Percentiles rank a stretch among this genome's conserved stretches.
Conservation (phyloP, 2,113 vertebrate genomes). For the Coptodon bakossiorum region DNA sequence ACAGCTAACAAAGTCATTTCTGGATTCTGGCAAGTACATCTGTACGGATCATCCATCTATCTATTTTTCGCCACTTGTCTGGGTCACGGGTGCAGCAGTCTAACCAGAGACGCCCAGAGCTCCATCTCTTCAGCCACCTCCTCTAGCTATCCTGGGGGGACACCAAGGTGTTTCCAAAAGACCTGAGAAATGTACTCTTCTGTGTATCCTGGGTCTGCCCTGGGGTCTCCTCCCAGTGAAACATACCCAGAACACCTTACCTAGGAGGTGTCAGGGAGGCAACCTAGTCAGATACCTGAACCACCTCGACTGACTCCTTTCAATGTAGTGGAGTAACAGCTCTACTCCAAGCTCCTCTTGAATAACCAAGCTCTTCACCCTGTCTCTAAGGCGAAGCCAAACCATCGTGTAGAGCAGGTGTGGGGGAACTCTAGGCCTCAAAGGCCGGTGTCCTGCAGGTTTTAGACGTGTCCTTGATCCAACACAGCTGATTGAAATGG, state of each 20-base stretch:
- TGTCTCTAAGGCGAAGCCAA: not conserved
- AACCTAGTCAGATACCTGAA: accelerated
- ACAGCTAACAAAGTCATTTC: no score
- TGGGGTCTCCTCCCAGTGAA: not conserved
- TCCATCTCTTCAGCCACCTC: not conserved
- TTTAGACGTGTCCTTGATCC: accelerated
- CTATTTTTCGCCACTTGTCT: no score
- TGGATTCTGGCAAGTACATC: no score
- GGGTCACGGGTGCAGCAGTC: no score
- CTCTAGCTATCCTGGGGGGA: accelerated
- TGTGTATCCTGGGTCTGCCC: not conserved
- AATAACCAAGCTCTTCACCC: not conserved
- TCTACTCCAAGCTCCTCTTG: not conserved
- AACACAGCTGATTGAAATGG: not conserved
- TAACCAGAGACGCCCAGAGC: not conserved
- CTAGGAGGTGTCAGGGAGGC: not conserved
- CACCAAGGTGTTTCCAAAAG: not conserved
- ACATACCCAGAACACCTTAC: not conserved
- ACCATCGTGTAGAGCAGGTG: not conserved
- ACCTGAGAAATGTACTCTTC: not conserved
- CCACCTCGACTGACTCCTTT: not conserved
- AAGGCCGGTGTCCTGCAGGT: not conserved
- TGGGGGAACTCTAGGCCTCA: not conserved
- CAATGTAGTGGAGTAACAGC: not conserved
- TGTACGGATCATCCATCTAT: no score